Evolutionary conservation across 2,888 invertebrate genomes (phyloP).

Genomic region (Eristalis tenax): DNA sequence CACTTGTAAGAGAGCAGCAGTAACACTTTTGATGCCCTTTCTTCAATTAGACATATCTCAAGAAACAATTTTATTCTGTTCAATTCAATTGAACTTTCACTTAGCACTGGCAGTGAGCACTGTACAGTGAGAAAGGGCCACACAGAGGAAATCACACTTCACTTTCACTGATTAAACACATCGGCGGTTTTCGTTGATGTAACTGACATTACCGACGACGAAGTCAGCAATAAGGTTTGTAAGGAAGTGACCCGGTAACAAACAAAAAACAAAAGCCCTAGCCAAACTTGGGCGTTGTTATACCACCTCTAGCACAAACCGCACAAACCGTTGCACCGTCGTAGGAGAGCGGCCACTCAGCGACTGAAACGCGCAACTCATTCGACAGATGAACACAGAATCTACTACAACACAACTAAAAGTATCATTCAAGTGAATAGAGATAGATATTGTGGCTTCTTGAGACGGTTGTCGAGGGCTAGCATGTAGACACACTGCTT

Average conservation of each 20-base stretch:
- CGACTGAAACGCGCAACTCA: constrained; percentile 32
- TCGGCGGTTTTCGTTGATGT: background rate
- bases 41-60: constrained; percentile 6
- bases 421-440: constrained; percentile 31
- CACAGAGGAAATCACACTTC: constrained; percentile 12
- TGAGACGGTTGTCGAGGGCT: constrained; percentile 29
- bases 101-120: background rate
- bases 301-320: constrained; percentile 4
- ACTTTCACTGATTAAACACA: constrained; percentile 51
- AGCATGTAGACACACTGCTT: constrained; percentile 23
- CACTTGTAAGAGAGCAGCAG: constrained; percentile 15
- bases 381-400: constrained; percentile 40
- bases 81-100: constrained; percentile 44
- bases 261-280: background rate
- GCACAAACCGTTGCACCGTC: constrained; percentile 22
- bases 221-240: background rate
- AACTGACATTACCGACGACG: background rate
- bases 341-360: constrained; percentile 25
- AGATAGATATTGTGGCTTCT: constrained; percentile 42
- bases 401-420: constrained; percentile 13
- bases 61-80: constrained; percentile 6
- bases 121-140: constrained; percentile 21
- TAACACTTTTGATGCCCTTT: constrained; percentile 17
- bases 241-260: background rate
- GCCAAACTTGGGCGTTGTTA: constrained; percentile 2